Evolutionary conservation across 1,140 invertebrate genomes (phyloP).

Genomic region (Pachypsylla venusta): DNA sequence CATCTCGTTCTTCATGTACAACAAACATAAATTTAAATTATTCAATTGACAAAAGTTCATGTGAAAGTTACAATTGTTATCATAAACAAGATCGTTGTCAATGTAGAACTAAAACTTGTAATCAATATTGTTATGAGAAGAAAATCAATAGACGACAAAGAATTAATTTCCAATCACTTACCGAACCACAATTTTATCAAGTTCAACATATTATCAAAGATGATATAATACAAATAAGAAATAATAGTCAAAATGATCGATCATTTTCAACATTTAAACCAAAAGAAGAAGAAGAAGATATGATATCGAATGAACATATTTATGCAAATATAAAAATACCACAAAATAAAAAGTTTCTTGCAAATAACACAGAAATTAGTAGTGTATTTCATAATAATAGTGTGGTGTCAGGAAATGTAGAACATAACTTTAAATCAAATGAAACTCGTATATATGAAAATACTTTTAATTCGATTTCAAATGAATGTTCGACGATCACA

Average conservation of each 20-base stretch:
- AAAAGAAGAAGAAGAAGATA: background rate
- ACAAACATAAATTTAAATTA: background rate
- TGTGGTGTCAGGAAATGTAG: no score
- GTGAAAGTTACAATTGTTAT: background rate
- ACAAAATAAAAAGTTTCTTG: conserved; percentile 1
- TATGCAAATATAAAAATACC: background rate
- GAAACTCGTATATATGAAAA: no score
- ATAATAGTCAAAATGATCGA: background rate
- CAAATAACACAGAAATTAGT: background rate
- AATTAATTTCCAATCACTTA: background rate
- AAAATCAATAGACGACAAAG: conserved; percentile 1
- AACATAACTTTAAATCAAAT: no score
- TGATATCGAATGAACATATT: background rate
- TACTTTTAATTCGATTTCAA: no score
- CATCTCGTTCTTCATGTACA: background rate
- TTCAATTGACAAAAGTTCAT: background rate
- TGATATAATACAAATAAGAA: background rate
- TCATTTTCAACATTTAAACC: background rate
- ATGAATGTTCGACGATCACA: no score
- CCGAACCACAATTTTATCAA: background rate
- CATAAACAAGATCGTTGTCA: background rate
- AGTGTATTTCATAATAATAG: no score
- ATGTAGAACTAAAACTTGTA: background rate
- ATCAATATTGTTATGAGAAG: conserved; percentile 4
- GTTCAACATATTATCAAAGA: background rate